Percentiles rank a stretch among this genome's conserved stretches.
These are phyloP conservation scores for Drosophila orena DNA, from an alignment of 1,140 invertebrate species.

Conservation along the genomic window DNA sequence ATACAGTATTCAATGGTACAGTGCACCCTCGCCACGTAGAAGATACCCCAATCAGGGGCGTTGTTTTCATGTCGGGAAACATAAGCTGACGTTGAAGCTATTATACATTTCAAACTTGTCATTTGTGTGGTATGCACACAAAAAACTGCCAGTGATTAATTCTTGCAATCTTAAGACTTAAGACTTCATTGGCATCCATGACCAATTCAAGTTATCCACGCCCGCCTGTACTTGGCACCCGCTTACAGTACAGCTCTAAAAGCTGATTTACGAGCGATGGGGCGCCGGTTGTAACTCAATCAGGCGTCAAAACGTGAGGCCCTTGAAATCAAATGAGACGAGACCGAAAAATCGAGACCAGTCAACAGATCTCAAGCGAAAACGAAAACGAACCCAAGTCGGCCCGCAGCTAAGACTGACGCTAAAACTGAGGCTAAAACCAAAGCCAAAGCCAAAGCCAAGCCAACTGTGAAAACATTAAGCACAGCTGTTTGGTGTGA, in stretches of 20 bases:
- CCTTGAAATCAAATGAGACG: slow-evolving; percentile 74
- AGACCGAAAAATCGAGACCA: slow-evolving; percentile 56
- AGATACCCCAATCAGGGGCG: background rate
- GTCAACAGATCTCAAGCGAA: slow-evolving; percentile 28
- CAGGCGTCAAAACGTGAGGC: slow-evolving; percentile 75
- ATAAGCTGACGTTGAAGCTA: no score
- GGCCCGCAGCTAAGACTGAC: slow-evolving; percentile 11
- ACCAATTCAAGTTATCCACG: background rate
- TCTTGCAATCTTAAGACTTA: no score
- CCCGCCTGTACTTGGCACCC: slow-evolving; percentile 25
- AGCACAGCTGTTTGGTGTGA: slow-evolving; percentile 48
- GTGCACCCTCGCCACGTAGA: background rate
- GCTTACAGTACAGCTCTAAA: slow-evolving; percentile 27
- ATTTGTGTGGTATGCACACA: no score
- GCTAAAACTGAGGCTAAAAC: no score
- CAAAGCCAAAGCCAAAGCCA: slow-evolving; percentile 30
- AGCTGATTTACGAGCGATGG: slow-evolving; percentile 36
- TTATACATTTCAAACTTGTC: no score
- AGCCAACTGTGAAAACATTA: slow-evolving; percentile 65
- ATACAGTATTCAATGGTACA: slow-evolving; percentile 14
- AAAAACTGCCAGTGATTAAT: no score
- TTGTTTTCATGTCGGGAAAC: no score
- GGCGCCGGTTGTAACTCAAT: slow-evolving; percentile 73
- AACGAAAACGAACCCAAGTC: slow-evolving; percentile 13
- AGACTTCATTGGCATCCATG: background rate